Conservation (phyloP, 1,140 invertebrate genomes). For the Drosophila bocki region DNA sequence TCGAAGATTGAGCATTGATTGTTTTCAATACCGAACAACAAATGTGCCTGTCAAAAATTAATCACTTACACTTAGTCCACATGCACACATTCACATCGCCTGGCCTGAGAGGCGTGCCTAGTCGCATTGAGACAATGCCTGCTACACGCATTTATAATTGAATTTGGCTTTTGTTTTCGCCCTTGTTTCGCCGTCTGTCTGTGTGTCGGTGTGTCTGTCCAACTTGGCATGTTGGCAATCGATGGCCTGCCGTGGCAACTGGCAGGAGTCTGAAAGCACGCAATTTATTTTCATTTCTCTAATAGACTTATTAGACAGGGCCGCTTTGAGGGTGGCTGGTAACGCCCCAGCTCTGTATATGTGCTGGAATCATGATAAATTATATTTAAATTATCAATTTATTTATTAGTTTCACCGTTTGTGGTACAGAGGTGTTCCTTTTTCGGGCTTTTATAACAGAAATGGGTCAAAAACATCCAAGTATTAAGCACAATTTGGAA, state of each 20-base stretch:
- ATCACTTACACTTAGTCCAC: constrained; percentile 79
- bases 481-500: background rate
- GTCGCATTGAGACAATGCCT: constrained; percentile 61
- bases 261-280: constrained; percentile 75
- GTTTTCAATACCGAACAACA: constrained; percentile 79
- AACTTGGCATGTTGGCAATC: constrained; percentile 76
- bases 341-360: constrained; percentile 12
- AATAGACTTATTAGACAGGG: constrained; percentile 78
- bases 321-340: constrained; percentile 1
- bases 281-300: constrained; percentile 84
- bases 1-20: constrained; percentile 78
- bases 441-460: background rate
- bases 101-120: constrained; percentile 1
- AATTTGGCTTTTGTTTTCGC: constrained; percentile 74
- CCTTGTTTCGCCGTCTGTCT: constrained; percentile 50
- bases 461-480: background rate
- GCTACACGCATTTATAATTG: constrained; percentile 81
- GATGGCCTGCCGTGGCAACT: constrained; percentile 65
- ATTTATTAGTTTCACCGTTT: constrained; percentile 66
- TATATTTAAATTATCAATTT: constrained; percentile 80
- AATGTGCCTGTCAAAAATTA: constrained; percentile 81
- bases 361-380: constrained; percentile 61
- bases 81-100: constrained; percentile 23
- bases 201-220: constrained; percentile 39
- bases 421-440: constrained; percentile 24